Percentiles rank a stretch among this genome's conserved stretches.
phyloP scores from a whole-genome alignment of 2,797 vertebrate genomes.

The Peromyscus nudipes region DNA sequence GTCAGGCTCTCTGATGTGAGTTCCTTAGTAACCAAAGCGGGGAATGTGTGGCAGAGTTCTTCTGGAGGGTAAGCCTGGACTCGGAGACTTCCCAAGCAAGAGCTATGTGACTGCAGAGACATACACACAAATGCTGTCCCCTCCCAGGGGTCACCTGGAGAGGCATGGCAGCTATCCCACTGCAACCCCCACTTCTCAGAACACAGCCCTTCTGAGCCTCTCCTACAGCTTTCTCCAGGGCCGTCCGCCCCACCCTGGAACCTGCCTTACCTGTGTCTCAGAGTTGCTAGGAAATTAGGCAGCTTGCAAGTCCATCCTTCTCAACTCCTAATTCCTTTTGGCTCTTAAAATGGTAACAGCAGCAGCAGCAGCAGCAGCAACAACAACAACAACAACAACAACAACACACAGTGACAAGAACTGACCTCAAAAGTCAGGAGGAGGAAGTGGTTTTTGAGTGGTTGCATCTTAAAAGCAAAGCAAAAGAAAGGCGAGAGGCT shows the following conservation, averaged over 20 bases:
- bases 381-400: neutral
- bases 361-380: neutral
- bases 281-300: constrained; percentile 41
- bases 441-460: neutral
- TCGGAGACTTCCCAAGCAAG: constrained; percentile 1
- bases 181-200: neutral
- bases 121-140: neutral
- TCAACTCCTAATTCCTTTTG: constrained; percentile 18
- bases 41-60: constrained; percentile 48
- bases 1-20: constrained; percentile 11
- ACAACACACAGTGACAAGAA: neutral
- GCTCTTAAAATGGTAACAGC: neutral
- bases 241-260: neutral
- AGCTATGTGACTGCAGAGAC: neutral
- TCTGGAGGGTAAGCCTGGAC: constrained; percentile 46
- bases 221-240: constrained; percentile 36
- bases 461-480: neutral
- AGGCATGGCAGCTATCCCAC: neutral
- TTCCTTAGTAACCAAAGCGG: neutral
- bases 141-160: neutral
- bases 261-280: neutral
- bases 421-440: constrained; percentile 8
- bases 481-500: neutral
- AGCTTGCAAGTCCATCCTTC: neutral
- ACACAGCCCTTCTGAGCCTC: constrained; percentile 29